Evolutionary conservation across 2,888 invertebrate species (phyloP), one percentile per base, ranked within the genome.

Genomic region (Sericinus montela): DNA sequence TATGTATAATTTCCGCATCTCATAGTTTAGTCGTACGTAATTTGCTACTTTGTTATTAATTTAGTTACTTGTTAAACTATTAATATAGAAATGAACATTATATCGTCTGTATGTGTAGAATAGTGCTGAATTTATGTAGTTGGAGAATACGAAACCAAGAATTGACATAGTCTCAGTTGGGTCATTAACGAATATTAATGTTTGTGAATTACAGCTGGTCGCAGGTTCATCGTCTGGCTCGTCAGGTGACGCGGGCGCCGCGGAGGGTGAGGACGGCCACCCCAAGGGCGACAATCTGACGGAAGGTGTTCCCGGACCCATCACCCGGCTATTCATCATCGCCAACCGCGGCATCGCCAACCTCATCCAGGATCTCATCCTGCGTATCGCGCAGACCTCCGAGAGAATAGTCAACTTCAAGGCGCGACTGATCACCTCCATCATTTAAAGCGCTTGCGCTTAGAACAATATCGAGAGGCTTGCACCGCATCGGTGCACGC

Each of bases 381-480:
- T 96, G 77, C 95, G 96, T 81, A 91, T 96, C 80, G 96, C 96
- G 52, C 95, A 95, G 83, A 96, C 96, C 76, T 96, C 96, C 78
- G 96, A 96, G 87, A 93, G 95, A 85, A 93, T 96, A 90, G 96
- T 96, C 74, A 96, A 96, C 93, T 96, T 95, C 93, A 96, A 96
- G 91, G 96, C 96, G 79, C 93, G 95, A 90, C 91, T 96, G 73
- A 94, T 96, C 84, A 96, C 96, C 71, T 94, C 96, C 65, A 93
- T 96, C 85, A 96, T 96, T 88, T 96, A 95, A 92, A 57, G 75
- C 63, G 74, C 60, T 43, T 52, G 70, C 65, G 61, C 67, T 62
- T 81, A 79, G 80, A 75, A 69, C 76, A 81, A 72, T 61, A 49
- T 53, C 59, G 60, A 54, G 60, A 56, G 64, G 57, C 59, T 54